A percentile compares a stretch with the other conserved stretches of the same genome.
Evolutionary conservation across 2,113 vertebrate species (phyloP).

Genomic region (Pardalotus punctatus): DNA sequence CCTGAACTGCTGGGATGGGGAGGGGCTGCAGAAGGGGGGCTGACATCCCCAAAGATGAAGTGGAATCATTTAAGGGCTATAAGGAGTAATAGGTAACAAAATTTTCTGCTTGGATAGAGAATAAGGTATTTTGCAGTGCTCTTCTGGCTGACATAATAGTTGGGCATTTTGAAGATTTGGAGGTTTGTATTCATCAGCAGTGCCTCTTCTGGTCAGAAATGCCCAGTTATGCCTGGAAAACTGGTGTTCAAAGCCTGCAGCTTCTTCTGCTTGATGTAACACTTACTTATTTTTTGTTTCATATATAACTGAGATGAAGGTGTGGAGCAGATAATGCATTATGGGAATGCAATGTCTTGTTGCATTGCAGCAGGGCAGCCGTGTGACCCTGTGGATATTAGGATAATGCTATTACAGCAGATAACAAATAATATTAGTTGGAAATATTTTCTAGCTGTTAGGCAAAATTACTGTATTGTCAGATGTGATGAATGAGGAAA

Average conservation of each 20-base stretch:
- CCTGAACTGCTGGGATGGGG: background rate
- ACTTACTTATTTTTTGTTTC: background rate
- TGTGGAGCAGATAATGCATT: background rate
- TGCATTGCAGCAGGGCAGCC: background rate
- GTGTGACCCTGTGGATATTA: background rate
- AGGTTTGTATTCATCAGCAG: background rate
- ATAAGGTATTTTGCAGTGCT: background rate
- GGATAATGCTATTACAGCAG: background rate
- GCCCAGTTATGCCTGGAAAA: background rate
- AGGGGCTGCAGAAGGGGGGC: background rate
- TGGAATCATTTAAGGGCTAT: background rate
- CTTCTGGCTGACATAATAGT: background rate
- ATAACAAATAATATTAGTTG: background rate
- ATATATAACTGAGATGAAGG: background rate
- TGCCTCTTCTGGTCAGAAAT: background rate
- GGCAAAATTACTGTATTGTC: background rate
- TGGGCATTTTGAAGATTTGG: background rate
- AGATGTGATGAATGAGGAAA: background rate
- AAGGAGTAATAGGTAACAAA: background rate
- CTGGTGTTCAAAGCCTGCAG: background rate
- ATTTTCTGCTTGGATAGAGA: background rate
- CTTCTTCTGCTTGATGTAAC: background rate
- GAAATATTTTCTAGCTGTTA: background rate
- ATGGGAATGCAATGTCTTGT: background rate
- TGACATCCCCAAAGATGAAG: background rate